A percentile compares a stretch with the other conserved stretches of the same genome.
These are phyloP conservation scores for Mechanitis mazaeus DNA, from an alignment of 2,888 invertebrate species.

Conservation along the genomic window DNA sequence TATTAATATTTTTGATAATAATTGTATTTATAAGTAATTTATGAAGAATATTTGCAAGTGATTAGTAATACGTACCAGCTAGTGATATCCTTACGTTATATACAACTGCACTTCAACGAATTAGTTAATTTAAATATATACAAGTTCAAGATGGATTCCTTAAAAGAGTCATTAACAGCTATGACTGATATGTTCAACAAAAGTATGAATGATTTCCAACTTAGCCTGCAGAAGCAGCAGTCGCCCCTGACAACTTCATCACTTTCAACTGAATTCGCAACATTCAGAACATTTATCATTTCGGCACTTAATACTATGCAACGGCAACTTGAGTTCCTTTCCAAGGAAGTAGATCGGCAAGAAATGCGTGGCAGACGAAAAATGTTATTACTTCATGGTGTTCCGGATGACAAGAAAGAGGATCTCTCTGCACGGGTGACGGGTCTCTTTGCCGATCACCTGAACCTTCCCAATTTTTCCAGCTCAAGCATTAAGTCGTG, in stretches of 20 bases:
- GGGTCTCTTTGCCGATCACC: too few relatives aligned
- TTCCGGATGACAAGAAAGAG: conserved; percentile 2
- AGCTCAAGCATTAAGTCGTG: too few relatives aligned
- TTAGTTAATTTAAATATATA: too few relatives aligned
- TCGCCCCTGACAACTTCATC: neutral
- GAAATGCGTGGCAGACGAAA: conserved; percentile 9
- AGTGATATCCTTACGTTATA: too few relatives aligned
- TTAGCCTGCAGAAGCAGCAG: neutral
- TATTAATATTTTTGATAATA: too few relatives aligned
- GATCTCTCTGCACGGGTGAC: neutral
- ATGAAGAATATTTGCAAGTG: too few relatives aligned
- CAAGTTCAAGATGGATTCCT: too few relatives aligned
- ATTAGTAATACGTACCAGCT: too few relatives aligned
- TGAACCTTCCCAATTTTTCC: too few relatives aligned
- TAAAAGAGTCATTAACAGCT: conserved; percentile 1
- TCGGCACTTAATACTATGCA: conserved; percentile 1
- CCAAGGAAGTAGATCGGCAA: conserved; percentile 1
- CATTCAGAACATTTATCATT: conserved; percentile 5
- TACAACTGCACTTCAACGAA: too few relatives aligned
- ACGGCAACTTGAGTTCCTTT: conserved; percentile 8
- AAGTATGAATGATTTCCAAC: conserved; percentile 8
- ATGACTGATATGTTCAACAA: conserved; percentile 7
- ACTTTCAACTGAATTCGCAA: conserved; percentile 1
- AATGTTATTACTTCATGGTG: conserved; percentile 2
- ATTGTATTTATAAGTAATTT: too few relatives aligned